These are phyloP conservation scores for Lytechinus pictus DNA, from an alignment of 35 echinoderm and acorn worm genomes.

Conservation along the genomic window DNA sequence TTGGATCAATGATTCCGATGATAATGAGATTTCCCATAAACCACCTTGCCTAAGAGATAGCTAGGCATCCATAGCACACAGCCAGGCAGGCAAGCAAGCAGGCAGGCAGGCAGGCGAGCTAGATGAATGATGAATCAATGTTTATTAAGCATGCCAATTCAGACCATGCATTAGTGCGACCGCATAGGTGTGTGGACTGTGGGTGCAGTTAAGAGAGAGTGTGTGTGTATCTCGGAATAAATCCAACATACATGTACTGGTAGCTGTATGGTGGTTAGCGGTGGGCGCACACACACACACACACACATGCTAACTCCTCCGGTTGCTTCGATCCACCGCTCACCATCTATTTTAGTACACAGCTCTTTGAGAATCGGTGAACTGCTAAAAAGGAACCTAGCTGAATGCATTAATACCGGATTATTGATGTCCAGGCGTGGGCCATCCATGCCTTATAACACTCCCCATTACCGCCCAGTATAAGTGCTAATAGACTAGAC, in stretches of 20 bases:
- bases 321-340: background rate
- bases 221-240: background rate
- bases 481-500: background rate
- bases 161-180: background rate
- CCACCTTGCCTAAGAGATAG: background rate
- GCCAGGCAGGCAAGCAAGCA: background rate
- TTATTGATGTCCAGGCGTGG: background rate
- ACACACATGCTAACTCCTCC: background rate
- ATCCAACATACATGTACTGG: background rate
- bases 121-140: constrained; percentile 38
- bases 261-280: background rate
- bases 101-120: background rate
- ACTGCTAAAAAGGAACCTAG: constrained; percentile 2
- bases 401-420: constrained; percentile 34
- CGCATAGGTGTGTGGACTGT: background rate
- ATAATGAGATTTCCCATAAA: constrained; percentile 23
- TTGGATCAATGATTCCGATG: constrained; percentile 17
- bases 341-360: background rate
- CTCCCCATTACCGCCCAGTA: background rate
- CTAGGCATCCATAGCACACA: background rate
- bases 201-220: background rate
- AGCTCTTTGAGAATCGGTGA: constrained; percentile 10
- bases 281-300: background rate
- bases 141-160: constrained; percentile 22
- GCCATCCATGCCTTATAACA: background rate